These are phyloP conservation scores for Bovichtus diacanthus DNA, from an alignment of 2,797 vertebrate species.

Conservation along the genomic window DNA sequence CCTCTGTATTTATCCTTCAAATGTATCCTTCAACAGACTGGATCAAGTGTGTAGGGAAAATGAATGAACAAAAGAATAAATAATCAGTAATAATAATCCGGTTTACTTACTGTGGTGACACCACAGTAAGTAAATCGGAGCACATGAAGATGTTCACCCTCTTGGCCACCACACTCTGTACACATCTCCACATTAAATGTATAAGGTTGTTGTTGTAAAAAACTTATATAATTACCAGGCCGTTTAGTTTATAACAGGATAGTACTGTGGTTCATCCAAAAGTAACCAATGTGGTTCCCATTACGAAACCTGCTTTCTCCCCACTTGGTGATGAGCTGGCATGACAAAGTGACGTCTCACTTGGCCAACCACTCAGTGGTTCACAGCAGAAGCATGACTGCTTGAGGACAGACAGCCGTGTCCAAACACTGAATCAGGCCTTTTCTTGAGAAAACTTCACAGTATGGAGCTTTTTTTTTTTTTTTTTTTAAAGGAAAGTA, in stretches of 20 bases:
- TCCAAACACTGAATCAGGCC: slow-evolving; percentile 42
- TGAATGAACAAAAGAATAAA: slow-evolving; percentile 18
- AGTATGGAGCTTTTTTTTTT: slow-evolving; percentile 11
- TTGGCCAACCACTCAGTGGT: slow-evolving; percentile 46
- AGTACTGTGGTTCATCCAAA: slow-evolving; percentile 61
- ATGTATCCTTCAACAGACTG: slow-evolving; percentile 12
- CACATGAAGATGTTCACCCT: slow-evolving; percentile 15
- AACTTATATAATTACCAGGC: slow-evolving; percentile 51
- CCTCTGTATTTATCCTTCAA: slow-evolving; percentile 39
- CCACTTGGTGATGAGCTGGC: slow-evolving; percentile 61
- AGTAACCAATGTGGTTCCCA: slow-evolving; percentile 60
- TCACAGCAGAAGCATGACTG: slow-evolving; percentile 30
- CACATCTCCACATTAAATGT: slow-evolving; percentile 25
- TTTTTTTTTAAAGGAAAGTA: slow-evolving; percentile 19
- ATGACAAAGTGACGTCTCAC: slow-evolving; percentile 61
- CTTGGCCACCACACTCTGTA: neutral
- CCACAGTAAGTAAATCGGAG: too few relatives aligned
- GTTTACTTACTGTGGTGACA: too few relatives aligned
- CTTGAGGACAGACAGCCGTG: slow-evolving; percentile 21
- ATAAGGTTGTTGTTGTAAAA: slow-evolving; percentile 56
- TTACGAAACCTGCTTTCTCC: slow-evolving; percentile 58
- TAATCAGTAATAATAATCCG: too few relatives aligned
- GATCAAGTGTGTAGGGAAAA: slow-evolving; percentile 18
- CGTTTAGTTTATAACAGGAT: slow-evolving; percentile 63
- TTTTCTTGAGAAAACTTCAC: slow-evolving; percentile 40